Conservation (phyloP, 2,113 vertebrate species). For the Cheilinus undulatus region DNA sequence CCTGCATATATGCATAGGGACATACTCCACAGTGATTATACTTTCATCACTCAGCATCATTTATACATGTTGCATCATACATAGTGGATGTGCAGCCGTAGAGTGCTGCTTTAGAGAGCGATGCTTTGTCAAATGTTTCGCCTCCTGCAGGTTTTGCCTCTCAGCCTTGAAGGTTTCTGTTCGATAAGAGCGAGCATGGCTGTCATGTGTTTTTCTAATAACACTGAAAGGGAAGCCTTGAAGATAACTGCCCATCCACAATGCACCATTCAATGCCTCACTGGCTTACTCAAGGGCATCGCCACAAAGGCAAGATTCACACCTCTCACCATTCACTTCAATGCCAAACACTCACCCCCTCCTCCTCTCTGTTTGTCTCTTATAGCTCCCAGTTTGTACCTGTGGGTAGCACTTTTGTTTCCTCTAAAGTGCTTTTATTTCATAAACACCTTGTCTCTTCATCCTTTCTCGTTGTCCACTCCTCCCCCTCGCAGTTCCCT, state of each 20-base stretch:
- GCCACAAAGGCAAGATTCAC: conserved; percentile 67
- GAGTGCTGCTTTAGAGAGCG: conserved; percentile 3
- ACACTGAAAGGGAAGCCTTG: conserved; percentile 74
- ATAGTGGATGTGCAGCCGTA: not conserved
- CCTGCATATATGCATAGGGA: too few relatives aligned
- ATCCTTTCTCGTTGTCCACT: conserved; percentile 49
- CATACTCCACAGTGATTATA: not conserved
- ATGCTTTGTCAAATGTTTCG: conserved; percentile 41
- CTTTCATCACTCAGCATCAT: not conserved
- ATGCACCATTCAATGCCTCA: conserved; percentile 68
- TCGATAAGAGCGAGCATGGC: conserved; percentile 41
- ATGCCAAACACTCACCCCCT: conserved; percentile 37
- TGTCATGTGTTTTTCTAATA: conserved; percentile 64
- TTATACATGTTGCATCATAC: not conserved
- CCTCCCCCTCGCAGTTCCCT: conserved; percentile 42
- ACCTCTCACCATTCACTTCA: conserved; percentile 59
- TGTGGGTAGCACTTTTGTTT: conserved; percentile 37
- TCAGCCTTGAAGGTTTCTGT: conserved; percentile 58
- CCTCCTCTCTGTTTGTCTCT: not conserved
- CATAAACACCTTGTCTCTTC: conserved; percentile 48
- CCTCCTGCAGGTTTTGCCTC: conserved; percentile 47
- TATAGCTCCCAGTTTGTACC: conserved; percentile 3
- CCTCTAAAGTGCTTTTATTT: conserved; percentile 53
- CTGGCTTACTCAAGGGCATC: conserved; percentile 72
- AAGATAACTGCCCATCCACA: conserved; percentile 77